Conservation (phyloP, 2,113 vertebrate species). For the Ciconia stormi region DNA sequence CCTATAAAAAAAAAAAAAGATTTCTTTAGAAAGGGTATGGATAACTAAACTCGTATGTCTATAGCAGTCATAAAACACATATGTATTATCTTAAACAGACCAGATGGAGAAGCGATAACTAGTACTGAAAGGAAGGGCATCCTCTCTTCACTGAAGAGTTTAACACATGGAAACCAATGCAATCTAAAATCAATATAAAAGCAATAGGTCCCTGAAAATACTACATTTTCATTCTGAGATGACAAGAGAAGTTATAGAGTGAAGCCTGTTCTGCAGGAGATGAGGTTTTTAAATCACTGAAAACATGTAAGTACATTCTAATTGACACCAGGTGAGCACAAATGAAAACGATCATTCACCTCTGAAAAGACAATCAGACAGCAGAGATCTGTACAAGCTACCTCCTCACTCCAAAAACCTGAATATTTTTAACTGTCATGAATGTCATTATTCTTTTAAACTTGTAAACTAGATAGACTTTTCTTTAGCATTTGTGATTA, state of each 20-base stretch:
- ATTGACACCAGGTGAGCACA: not conserved
- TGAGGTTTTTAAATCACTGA: not conserved
- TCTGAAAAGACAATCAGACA: not conserved
- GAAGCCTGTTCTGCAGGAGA: not conserved
- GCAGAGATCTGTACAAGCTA: not conserved
- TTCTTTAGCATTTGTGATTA: not conserved
- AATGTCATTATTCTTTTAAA: not conserved
- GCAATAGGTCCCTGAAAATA: not conserved
- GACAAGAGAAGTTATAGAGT: not conserved
- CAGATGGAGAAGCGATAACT: conserved; percentile 8
- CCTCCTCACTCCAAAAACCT: not conserved
- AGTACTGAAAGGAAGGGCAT: not conserved
- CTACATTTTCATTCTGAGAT: not conserved
- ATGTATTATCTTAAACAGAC: not conserved
- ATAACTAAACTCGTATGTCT: conserved; percentile 8
- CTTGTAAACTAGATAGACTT: not conserved
- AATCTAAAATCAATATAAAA: not conserved
- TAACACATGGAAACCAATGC: not conserved
- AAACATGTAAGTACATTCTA: not conserved
- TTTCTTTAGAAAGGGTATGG: conserved; percentile 36
- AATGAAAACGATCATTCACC: not conserved
- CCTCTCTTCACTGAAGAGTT: not conserved
- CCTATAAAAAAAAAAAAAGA: conserved; percentile 71
- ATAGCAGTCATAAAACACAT: not conserved
- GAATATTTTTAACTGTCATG: not conserved